A percentile compares a stretch with the other conserved stretches of the same genome.
phyloP scores from a whole-genome alignment of 2,113 vertebrate genomes.

The Syngnathoides biaculeatus region DNA sequence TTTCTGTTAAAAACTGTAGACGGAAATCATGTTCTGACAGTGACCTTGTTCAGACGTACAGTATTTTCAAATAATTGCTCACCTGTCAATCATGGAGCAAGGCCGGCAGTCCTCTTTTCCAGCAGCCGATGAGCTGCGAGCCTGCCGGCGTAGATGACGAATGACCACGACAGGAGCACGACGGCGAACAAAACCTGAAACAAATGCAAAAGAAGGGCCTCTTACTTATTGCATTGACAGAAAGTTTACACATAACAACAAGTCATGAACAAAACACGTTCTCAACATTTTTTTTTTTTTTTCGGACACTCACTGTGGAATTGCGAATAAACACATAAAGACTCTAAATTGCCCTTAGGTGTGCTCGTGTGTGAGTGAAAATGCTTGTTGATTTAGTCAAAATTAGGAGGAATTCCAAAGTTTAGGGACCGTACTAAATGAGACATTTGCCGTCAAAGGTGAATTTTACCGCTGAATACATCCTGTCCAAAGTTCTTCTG shows the following conservation, averaged over 20 bases:
- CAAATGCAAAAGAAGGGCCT: neutral
- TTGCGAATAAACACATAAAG: neutral
- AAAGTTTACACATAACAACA: too few species aligned
- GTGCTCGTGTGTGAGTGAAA: too few species aligned
- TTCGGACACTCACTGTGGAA: neutral
- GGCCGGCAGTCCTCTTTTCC: slow-evolving; percentile 43
- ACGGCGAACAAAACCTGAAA: slow-evolving; percentile 62
- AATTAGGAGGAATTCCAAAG: neutral
- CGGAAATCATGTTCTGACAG: too few species aligned
- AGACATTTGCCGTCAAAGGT: neutral
- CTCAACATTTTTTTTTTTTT: too few species aligned
- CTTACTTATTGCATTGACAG: neutral
- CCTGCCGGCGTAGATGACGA: slow-evolving; percentile 72
- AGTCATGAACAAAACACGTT: neutral
- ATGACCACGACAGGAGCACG: slow-evolving; percentile 75
- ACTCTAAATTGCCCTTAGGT: too few species aligned
- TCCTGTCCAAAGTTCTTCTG: slow-evolving; percentile 27
- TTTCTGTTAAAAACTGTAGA: too few species aligned
- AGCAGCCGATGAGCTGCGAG: slow-evolving; percentile 66
- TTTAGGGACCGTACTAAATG: neutral
- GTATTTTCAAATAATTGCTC: neutral
- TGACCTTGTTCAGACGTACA: too few species aligned
- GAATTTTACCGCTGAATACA: slow-evolving; percentile 36
- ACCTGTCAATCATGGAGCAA: slow-evolving; percentile 28
- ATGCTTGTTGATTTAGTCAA: too few species aligned